Evolutionary conservation across 2,113 vertebrate genomes (phyloP).

Genomic region (Oryzias celebensis): DNA sequence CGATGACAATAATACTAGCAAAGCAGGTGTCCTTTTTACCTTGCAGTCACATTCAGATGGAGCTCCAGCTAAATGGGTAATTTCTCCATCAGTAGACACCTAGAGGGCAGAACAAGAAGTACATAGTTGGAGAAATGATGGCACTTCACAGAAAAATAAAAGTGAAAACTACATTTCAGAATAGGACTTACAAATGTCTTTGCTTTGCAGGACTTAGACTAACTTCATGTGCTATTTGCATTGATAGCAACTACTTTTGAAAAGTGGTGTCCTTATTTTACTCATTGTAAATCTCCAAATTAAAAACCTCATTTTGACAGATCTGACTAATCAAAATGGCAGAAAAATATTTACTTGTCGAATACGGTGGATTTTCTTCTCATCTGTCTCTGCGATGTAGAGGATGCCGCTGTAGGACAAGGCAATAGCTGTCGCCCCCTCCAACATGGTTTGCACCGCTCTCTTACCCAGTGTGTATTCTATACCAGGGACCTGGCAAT

Average conservation of each 20-base stretch:
- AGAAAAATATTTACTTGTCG: constrained; percentile 79
- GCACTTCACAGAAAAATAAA: no score
- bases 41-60: constrained; percentile 96
- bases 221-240: no score
- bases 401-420: constrained; percentile 94
- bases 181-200: no score
- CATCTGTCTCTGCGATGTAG: constrained; percentile 95
- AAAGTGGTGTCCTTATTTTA: no score
- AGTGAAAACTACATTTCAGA: no score
- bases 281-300: neutral
- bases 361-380: constrained; percentile 96
- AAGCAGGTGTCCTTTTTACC: constrained; percentile 38
- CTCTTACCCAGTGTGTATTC: constrained; percentile 90
- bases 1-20: neutral
- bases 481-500: constrained; percentile 94
- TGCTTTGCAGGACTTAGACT: no score
- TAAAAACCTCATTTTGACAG: neutral
- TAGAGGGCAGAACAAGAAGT: constrained; percentile 31
- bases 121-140: neutral
- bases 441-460: constrained; percentile 91
- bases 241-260: no score
- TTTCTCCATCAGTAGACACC: constrained; percentile 96
- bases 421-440: constrained; percentile 91
- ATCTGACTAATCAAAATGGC: neutral
- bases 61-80: constrained; percentile 90